Base-by-base conservation (phyloP, 2,888 invertebrate genomes). In the Sinotaia quadrata region DNA sequence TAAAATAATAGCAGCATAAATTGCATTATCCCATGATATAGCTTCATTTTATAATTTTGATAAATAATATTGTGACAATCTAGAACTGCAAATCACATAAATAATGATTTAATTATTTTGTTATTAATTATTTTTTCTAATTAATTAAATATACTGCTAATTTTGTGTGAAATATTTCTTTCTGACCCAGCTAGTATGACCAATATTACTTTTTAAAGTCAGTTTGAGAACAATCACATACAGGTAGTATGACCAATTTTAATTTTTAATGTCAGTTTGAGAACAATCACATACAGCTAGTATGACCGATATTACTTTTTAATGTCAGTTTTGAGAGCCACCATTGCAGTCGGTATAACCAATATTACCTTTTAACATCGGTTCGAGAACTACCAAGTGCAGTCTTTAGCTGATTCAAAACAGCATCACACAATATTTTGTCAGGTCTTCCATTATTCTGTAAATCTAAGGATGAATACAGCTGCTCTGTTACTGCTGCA, bases 341-440 rank as follows among this genome's bases (percentile, higher is more conserved):
- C 5, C 5, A 10, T 8, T 5, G 21, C 7, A 31, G 29, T 54
- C n/a, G n/a, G n/a, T n/a, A n/a, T n/a, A n/a, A n/a, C n/a, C 36
- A 54, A 24, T 31, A 60, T 59, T 73, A 80, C 82, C 78, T 78
- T 61, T 78, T 73, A 15, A 81, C 74, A 69, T 82, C 81, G 18
- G 69, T 78, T 56, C 75, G 69, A 4, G 75, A 77, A 51, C 78
- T 80, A 12, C 77, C 78, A n/a, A 84, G 72, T 2, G 83, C 81
- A 12, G 78, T 70, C 44, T 78, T 73, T 21, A 85, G 71, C 68
- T 85, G 84, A 24, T 82, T 80, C 41, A 83, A 72, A 0, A 83
- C 81, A 0, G 80, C 75, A 47, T 85, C 84, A 78, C 82, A 83
- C 34, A 85, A 59, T 12, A 74, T 69, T 67, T 83, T 84, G 71